Evolutionary conservation across 2,888 invertebrate genomes (phyloP).

Genomic region (Metellina segmentata): DNA sequence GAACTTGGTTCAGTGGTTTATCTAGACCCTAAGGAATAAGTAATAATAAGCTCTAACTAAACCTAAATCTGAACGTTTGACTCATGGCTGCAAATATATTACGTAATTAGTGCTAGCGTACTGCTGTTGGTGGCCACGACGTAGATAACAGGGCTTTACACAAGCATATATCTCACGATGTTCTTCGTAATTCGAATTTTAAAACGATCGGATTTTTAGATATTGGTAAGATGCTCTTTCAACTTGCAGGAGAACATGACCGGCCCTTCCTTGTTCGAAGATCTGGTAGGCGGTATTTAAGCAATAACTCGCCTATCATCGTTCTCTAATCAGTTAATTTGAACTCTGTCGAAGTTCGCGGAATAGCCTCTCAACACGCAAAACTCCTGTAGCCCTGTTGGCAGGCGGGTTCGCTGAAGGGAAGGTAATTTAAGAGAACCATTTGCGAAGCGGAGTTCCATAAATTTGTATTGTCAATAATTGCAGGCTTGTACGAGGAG

Average conservation of each 20-base stretch:
- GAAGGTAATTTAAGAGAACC: slow-evolving; percentile 51
- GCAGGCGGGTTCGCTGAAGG: neutral
- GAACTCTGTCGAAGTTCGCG: slow-evolving; percentile 15
- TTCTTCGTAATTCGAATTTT: no score
- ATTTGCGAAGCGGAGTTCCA: slow-evolving; percentile 46
- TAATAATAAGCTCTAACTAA: no score
- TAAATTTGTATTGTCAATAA: slow-evolving; percentile 73
- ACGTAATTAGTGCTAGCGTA: no score
- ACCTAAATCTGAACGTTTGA: no score
- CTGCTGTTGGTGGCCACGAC: no score
- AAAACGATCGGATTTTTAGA: no score
- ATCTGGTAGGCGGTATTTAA: slow-evolving; percentile 32
- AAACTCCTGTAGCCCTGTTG: slow-evolving; percentile 20
- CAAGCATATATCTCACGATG: no score
- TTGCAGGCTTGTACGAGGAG: slow-evolving; percentile 33
- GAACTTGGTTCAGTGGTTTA: no score
- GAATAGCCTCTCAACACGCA: slow-evolving; percentile 60
- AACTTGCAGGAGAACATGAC: neutral
- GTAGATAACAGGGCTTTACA: no score
- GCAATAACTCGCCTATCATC: slow-evolving; percentile 57
- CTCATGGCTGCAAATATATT: no score
- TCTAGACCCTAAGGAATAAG: no score
- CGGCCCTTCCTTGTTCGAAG: neutral
- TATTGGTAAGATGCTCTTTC: no score
- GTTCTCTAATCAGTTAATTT: slow-evolving; percentile 57